Conservation (phyloP, 1,140 invertebrate species). For the Ceratina australensis region DNA sequence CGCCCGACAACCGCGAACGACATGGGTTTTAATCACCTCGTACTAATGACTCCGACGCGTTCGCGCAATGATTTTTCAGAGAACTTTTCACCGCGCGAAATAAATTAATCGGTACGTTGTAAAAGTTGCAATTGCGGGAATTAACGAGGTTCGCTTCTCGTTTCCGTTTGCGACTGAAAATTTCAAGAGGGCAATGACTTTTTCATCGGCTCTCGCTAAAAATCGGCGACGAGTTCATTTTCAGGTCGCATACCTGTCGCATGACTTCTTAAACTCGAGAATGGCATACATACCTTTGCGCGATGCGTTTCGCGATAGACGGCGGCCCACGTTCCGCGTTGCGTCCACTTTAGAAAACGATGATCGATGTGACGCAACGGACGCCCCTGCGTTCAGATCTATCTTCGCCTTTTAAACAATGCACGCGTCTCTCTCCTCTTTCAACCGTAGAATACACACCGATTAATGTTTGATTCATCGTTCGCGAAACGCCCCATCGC, state of each 20-base stretch:
- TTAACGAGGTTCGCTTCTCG: neutral
- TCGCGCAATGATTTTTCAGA: too few species aligned
- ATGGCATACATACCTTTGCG: slow-evolving; percentile 55
- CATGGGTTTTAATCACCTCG: too few species aligned
- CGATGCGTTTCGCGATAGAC: slow-evolving; percentile 20
- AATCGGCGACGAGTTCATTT: slow-evolving; percentile 23
- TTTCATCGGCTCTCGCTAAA: neutral
- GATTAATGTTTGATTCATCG: slow-evolving; percentile 12
- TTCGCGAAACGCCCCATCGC: neutral
- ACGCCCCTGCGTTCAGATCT: slow-evolving; percentile 45
- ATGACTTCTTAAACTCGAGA: slow-evolving; percentile 28
- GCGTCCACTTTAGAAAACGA: slow-evolving; percentile 44
- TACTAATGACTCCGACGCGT: too few species aligned
- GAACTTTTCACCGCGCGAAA: too few species aligned
- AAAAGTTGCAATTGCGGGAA: too few species aligned
- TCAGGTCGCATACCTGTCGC: slow-evolving; percentile 16
- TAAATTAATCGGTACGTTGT: too few species aligned
- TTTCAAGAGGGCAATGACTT: neutral
- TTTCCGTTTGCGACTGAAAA: neutral
- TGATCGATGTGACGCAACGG: slow-evolving; percentile 47
- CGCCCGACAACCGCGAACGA: too few species aligned
- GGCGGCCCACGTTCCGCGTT: slow-evolving; percentile 41
- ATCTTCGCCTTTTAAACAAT: slow-evolving; percentile 42
- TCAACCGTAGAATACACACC: neutral
- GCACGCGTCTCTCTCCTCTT: slow-evolving; percentile 4